Conservation (phyloP, 1,140 invertebrate genomes). For the Gonioctena quinquepunctata region DNA sequence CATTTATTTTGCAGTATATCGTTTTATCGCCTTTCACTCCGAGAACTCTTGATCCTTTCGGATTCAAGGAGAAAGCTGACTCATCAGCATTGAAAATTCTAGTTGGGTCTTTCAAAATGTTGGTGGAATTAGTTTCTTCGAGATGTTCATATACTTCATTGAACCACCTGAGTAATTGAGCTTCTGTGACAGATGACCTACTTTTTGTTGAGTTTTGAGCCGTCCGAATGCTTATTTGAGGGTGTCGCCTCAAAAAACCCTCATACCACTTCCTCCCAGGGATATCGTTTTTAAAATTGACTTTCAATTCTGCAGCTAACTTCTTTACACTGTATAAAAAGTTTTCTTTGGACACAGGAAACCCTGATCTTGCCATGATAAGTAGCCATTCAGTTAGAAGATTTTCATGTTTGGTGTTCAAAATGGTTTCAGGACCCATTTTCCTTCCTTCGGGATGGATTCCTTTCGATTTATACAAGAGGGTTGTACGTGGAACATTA, state of each 20-base stretch:
- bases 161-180: not conserved
- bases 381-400: not conserved
- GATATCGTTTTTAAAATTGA: not conserved
- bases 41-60: not conserved
- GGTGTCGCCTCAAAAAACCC: not conserved
- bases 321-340: not conserved
- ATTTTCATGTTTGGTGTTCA: not conserved
- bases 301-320: not conserved
- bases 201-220: not conserved
- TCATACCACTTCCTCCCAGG: not conserved
- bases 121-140: not conserved
- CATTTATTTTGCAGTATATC: not conserved
- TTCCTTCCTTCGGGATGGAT: not conserved
- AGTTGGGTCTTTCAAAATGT: not conserved
- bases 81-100: not conserved
- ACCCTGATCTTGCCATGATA: not conserved
- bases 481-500: not conserved
- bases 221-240: not conserved
- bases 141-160: not conserved
- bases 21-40: constrained; percentile 6
- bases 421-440: not conserved
- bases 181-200: not conserved
- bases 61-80: not conserved
- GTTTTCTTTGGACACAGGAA: not conserved
- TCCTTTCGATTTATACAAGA: not conserved